phyloP scores from a whole-genome alignment of 2,797 vertebrate species.

The Leptoclinus maculatus region DNA sequence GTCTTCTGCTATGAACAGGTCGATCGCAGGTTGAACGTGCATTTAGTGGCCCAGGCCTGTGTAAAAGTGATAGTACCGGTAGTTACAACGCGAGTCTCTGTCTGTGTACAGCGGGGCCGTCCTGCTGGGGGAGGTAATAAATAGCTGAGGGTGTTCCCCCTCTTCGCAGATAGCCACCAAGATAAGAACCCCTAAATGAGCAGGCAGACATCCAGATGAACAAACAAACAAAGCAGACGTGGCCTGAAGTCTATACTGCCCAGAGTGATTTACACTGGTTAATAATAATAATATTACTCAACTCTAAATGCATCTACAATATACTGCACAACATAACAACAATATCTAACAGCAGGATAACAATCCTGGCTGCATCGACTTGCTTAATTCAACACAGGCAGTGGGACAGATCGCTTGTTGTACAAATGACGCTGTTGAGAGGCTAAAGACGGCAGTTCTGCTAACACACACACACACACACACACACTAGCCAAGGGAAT shows the following conservation, averaged over 20 bases:
- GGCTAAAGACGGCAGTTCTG: not conserved
- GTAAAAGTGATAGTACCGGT: not conserved
- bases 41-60: not conserved
- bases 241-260: conserved; percentile 18
- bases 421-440: conserved; percentile 28
- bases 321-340: not conserved
- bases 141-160: conserved; percentile 63
- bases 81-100: conserved; percentile 17
- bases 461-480: conserved; percentile 35
- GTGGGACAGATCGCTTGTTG: conserved; percentile 11
- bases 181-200: conserved; percentile 55
- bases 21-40: not conserved
- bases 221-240: conserved; percentile 37
- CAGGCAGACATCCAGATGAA: conserved; percentile 41
- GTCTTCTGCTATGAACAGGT: not conserved
- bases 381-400: conserved; percentile 23
- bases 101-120: not conserved
- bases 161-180: conserved; percentile 55
- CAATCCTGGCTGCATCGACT: not conserved
- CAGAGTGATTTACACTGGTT: conserved; percentile 5
- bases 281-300: not conserved
- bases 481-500: conserved; percentile 65
- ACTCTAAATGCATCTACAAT: conserved; percentile 4
- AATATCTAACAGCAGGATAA: not conserved
- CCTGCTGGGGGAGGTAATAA: conserved; percentile 54